Evolutionary conservation across 2,113 vertebrate species (phyloP).

Genomic region (Serilophus lunatus): DNA sequence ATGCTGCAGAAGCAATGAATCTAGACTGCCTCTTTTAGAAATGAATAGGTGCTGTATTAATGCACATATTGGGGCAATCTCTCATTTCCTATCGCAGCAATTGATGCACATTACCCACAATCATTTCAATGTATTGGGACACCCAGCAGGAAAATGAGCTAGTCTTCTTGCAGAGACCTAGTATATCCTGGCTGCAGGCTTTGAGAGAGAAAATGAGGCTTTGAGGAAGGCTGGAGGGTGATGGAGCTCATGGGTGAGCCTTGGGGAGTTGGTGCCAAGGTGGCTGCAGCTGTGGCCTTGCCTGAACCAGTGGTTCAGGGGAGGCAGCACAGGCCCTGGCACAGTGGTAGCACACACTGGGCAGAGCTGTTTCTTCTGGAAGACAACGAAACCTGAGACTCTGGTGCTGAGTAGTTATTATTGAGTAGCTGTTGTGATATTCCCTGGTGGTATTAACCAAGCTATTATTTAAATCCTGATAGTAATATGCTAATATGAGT

Average conservation of each 20-base stretch:
- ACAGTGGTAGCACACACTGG: accelerated
- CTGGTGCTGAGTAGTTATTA: background rate
- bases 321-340: background rate
- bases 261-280: background rate
- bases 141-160: background rate
- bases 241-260: accelerated
- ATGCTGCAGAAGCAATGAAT: background rate
- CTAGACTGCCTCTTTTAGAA: background rate
- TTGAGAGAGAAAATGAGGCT: background rate
- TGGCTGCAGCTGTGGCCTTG: accelerated
- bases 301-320: accelerated
- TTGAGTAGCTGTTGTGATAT: background rate
- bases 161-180: background rate
- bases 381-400: background rate
- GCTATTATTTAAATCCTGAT: background rate
- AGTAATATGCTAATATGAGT: background rate
- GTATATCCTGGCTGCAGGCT: background rate
- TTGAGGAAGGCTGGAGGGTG: background rate
- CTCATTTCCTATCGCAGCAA: background rate
- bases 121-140: background rate
- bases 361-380: background rate
- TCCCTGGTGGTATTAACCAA: background rate
- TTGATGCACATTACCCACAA: background rate
- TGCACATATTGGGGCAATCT: background rate
- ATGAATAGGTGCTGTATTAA: background rate